Evolutionary conservation across 2,888 invertebrate genomes (phyloP).

Genomic region (Heteropelma amictum): DNA sequence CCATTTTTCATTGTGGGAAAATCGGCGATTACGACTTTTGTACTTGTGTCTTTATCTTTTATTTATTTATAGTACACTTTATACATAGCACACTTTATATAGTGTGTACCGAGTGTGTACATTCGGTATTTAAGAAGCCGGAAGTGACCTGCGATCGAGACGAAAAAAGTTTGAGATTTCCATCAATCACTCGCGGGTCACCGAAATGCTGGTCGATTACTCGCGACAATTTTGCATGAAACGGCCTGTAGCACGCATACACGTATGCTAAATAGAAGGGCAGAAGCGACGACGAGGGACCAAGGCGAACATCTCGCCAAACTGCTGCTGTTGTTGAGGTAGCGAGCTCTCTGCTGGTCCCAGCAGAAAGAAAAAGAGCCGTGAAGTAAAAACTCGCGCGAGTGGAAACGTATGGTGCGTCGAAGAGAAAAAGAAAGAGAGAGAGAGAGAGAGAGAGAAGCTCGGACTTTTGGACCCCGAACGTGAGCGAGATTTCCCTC

Average conservation of each 20-base stretch:
- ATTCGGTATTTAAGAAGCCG: too few species aligned
- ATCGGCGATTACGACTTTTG: too few species aligned
- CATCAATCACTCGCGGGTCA: too few species aligned
- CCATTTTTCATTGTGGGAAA: too few species aligned
- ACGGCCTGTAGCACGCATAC: background rate
- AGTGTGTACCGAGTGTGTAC: too few species aligned
- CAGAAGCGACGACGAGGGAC: slow-evolving; percentile 24
- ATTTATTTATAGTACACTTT: too few species aligned
- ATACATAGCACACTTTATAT: too few species aligned
- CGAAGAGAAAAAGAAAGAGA: background rate
- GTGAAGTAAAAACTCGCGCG: background rate
- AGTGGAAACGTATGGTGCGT: background rate
- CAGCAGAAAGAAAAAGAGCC: background rate
- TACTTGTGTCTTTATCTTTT: too few species aligned
- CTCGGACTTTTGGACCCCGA: slow-evolving; percentile 26
- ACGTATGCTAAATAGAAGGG: background rate
- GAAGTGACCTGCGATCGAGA: too few species aligned
- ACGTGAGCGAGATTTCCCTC: slow-evolving; percentile 8
- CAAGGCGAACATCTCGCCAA: slow-evolving; percentile 43
- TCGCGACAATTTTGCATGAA: too few species aligned
- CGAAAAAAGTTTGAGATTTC: too few species aligned
- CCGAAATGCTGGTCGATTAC: too few species aligned
- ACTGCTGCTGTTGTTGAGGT: slow-evolving; percentile 17
- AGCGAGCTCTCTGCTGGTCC: background rate
- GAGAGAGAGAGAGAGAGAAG: slow-evolving; percentile 17